Evolutionary conservation across 2,888 invertebrate genomes (phyloP), one percentile per base, ranked within the genome.

Genomic region (Graphium colonna): DNA sequence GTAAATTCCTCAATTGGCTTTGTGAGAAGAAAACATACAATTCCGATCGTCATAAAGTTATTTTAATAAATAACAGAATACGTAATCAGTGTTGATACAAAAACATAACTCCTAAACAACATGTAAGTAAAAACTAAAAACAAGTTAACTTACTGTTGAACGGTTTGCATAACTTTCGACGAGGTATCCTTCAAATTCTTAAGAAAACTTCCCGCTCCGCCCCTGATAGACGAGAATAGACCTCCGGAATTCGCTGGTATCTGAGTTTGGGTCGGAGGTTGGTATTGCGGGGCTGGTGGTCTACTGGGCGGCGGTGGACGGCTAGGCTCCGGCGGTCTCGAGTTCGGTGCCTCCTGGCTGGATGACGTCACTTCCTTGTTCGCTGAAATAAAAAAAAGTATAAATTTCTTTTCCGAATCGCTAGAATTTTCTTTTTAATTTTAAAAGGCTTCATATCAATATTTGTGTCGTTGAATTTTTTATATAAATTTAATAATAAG

Each of bases 111-210:
- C n/a, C n/a, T n/a, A n/a, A n/a, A n/a, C n/a, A n/a, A n/a, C n/a
- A n/a, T n/a, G n/a, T n/a, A n/a, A n/a, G n/a, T n/a, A n/a, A n/a
- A n/a, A n/a, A n/a, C n/a, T n/a, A 43, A 40, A 43, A 39, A 26
- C 36, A 15, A 33, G 1, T 18, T 28, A 43, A 92, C 93, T 92
- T 75, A 94, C 92, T 97, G 96, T 78, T 97, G 97, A 61, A 98
- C 96, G 33, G 97, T 96, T 77, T 98, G 97, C 94, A 98, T 98
- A 39, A 99, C 97, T 91, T 98, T 98, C 33, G 95, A 95, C 15
- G 98, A 97, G 0, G 98, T 98, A 72, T 98, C 98, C 79, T 97
- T 98, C 21, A 99, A 87, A 74, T 98, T 98, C 72, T 97, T 97
- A 57, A 98, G 90, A 68, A 98, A 94, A 71, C 94, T 97, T 1